phyloP scores from a whole-genome alignment of 2,888 invertebrate species.

The Drosophila greeni region DNA sequence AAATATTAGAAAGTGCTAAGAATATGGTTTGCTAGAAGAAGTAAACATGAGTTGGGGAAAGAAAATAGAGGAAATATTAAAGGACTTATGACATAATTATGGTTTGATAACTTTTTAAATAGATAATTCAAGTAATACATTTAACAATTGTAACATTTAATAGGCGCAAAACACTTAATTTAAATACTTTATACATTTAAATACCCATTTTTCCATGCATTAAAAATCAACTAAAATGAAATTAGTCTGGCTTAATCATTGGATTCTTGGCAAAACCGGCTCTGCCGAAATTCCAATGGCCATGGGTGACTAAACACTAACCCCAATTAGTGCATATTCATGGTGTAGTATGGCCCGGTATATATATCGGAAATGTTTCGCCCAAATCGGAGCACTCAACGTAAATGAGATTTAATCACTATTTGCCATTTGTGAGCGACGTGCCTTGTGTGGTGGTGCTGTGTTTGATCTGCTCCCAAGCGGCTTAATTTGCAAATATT shows the following conservation, averaged over 20 bases:
- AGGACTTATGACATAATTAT: not conserved
- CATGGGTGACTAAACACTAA: slow-evolving; percentile 6
- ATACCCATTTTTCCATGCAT: not conserved
- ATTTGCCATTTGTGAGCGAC: slow-evolving; percentile 14
- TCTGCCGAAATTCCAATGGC: slow-evolving; percentile 3
- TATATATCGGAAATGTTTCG: slow-evolving; percentile 20
- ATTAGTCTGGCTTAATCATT: slow-evolving; percentile 1
- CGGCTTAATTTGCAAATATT: slow-evolving; percentile 69
- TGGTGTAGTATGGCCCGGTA: not conserved
- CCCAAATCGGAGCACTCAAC: slow-evolving; percentile 33
- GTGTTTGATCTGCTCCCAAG: slow-evolving; percentile 50
- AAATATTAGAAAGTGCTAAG: slow-evolving; percentile 1
- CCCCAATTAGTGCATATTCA: not conserved
- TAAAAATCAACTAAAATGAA: not conserved
- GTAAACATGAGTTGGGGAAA: not conserved
- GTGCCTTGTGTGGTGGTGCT: slow-evolving; percentile 14
- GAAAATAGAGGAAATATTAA: not conserved
- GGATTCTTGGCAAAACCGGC: slow-evolving; percentile 4
- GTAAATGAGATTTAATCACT: slow-evolving; percentile 40
- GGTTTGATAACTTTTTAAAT: too few species aligned
- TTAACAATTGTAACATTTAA: too few species aligned
- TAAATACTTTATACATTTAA: not conserved
- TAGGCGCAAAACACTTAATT: too few species aligned
- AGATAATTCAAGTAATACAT: too few species aligned
- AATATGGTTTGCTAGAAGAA: not conserved